Conservation (phyloP, 2,113 vertebrate genomes). For the Eonycteris spelaea region DNA sequence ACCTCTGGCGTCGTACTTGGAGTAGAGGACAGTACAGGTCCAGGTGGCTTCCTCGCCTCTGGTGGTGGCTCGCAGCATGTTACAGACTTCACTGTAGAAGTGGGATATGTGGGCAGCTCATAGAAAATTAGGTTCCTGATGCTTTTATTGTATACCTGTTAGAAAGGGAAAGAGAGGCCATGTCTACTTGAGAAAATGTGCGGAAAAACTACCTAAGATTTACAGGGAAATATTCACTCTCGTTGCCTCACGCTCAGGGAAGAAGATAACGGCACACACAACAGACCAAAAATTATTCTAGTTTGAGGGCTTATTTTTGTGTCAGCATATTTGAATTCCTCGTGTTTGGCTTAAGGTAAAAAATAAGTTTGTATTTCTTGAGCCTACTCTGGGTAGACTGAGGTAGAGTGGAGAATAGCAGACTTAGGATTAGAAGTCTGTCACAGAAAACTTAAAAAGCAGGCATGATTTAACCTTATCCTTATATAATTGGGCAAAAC, state of each 20-base stretch:
- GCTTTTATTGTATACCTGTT: conserved; percentile 92
- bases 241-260: neutral
- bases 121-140: conserved; percentile 97
- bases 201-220: neutral
- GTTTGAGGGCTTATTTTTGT: neutral
- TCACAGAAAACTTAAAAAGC: neutral
- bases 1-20: conserved; percentile 92
- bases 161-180: neutral
- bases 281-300: neutral
- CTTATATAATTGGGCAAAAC: neutral
- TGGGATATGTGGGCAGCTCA: conserved; percentile 92
- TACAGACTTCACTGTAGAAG: conserved; percentile 97
- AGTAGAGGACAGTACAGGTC: conserved; percentile 95
- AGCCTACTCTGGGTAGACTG: neutral
- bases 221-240: neutral
- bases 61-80: conserved; percentile 90
- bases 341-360: neutral
- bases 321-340: neutral
- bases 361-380: neutral
- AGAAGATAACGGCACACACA: neutral
- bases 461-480: neutral
- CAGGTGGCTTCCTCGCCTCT: conserved; percentile 88
- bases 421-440: neutral
- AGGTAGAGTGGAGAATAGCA: neutral
- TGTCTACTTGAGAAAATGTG: neutral